These are phyloP conservation scores for Festucalex cinctus DNA, from an alignment of 2,113 vertebrate genomes.

Conservation along the genomic window DNA sequence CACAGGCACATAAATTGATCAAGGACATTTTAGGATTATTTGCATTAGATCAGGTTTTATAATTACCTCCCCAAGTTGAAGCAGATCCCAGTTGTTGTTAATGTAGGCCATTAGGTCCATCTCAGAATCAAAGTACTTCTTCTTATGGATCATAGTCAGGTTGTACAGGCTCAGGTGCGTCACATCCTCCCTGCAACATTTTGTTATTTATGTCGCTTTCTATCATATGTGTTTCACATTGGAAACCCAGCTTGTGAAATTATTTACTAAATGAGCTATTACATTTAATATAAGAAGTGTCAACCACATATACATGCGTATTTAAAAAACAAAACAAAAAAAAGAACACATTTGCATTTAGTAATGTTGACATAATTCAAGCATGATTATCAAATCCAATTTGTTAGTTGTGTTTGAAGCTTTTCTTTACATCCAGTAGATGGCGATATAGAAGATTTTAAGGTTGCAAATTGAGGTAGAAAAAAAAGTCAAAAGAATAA, in stretches of 20 bases:
- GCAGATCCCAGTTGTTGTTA: constrained; percentile 95
- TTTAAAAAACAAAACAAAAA: background rate
- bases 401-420: background rate
- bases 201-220: background rate
- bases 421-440: background rate
- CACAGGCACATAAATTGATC: background rate
- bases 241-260: too few relatives aligned
- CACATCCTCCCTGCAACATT: constrained; percentile 86
- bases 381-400: background rate
- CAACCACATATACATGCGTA: background rate
- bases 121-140: constrained; percentile 98
- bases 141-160: constrained; percentile 97
- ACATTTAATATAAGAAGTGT: too few relatives aligned
- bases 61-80: constrained; percentile 89
- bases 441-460: background rate
- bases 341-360: too few relatives aligned
- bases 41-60: background rate
- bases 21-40: background rate
- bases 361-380: too few relatives aligned
- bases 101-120: constrained; percentile 95
- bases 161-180: constrained; percentile 97
- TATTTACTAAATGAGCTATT: too few relatives aligned
- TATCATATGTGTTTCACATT: background rate
- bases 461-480: background rate
- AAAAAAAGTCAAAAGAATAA: background rate